Base-by-base conservation (phyloP, 2,113 vertebrate genomes). In the Nymphicus hollandicus region DNA sequence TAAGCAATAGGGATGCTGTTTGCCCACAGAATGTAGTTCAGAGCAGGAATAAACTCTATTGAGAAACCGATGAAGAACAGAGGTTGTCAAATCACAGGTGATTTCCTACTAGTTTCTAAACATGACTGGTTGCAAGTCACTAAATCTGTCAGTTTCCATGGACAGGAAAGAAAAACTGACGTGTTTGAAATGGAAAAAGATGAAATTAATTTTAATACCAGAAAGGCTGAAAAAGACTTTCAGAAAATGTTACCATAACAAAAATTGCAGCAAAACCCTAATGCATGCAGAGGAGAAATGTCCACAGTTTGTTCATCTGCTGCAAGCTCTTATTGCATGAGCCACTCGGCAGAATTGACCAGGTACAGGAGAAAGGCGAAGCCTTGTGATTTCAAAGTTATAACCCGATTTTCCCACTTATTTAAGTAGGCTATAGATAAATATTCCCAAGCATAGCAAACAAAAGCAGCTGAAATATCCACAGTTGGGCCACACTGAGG, bases 341-440 rank as follows among this genome's bases (percentile, higher is more conserved):
- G 28, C 18, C 37, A 46, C 31, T 43, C 25, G 14, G 64, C 4
- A 44, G 28, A 35, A 88, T 3, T 44, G 95, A 58, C 33, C 82
- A 92, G 60, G 90, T 81, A 86, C 18, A 44, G 39, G 16, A 76
- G 41, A 50, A 95, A 93, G 63, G 76, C 88, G 74, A 93, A n/a
- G 28, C 70, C 50, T 41, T 33, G 29, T 6, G 28, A 93, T 58
- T 72, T 37, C 73, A 50, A 37, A 85, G 56, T 68, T 70, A 44
- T 7, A 55, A 77, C 66, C 37, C 63, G 63, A 17, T 71, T 94
- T 81, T 58, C 69, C 47, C 3, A 3, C 29, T 72, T 63, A 17
- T 58, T 85, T 73, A 43, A 72, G 50, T 13, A 72, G 35, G 24
- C 44, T 47, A 35, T 0, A 64, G 37, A 74, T n/a, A 87, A 88